phyloP scores from a whole-genome alignment of 53 echinoderm and acorn worm genomes.

The Stichopus horrens region DNA sequence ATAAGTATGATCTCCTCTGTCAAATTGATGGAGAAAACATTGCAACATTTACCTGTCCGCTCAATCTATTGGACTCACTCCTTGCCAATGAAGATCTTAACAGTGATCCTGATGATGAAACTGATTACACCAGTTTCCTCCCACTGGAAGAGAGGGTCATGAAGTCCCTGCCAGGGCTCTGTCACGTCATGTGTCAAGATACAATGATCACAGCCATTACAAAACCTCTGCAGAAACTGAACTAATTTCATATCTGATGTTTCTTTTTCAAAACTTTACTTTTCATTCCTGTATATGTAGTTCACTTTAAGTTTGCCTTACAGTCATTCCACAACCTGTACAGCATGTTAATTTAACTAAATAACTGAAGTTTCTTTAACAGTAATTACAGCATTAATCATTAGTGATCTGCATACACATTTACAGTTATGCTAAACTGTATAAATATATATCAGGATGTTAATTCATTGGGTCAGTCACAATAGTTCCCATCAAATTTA shows the following conservation, averaged over 20 bases:
- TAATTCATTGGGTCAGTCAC: too few species aligned
- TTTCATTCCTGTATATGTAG: too few species aligned
- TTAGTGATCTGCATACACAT: too few species aligned
- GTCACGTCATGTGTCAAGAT: not conserved
- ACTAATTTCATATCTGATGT: not conserved
- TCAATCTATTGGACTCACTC: not conserved
- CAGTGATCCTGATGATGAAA: conserved; percentile 12
- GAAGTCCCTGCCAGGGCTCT: not conserved
- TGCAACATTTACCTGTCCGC: conserved; percentile 12
- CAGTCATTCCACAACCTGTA: too few species aligned
- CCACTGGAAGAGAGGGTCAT: not conserved
- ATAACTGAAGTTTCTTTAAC: too few species aligned
- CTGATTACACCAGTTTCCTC: not conserved
- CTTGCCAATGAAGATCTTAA: not conserved
- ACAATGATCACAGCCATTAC: not conserved
- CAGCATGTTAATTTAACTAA: too few species aligned
- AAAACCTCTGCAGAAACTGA: not conserved
- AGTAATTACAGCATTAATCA: too few species aligned
- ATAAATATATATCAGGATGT: too few species aligned
- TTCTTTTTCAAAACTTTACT: too few species aligned
- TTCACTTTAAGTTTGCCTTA: too few species aligned
- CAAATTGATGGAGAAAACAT: not conserved
- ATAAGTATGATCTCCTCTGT: not conserved
- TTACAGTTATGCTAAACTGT: too few species aligned
- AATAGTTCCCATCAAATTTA: too few species aligned